phyloP scores from a whole-genome alignment of 2,888 invertebrate genomes.

The Lithosia quadra region DNA sequence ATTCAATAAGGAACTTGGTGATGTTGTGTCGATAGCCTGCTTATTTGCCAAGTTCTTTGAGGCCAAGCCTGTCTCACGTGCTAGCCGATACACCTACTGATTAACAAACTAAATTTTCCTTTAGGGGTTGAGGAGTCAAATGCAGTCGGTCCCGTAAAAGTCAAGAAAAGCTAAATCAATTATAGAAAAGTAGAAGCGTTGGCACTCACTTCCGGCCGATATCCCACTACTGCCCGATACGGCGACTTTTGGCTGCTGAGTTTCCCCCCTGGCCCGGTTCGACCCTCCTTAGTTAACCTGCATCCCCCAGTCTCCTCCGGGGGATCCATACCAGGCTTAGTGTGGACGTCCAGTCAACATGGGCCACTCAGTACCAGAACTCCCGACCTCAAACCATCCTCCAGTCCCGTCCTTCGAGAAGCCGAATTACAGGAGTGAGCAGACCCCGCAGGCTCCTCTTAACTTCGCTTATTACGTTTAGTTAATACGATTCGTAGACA shows the following conservation, averaged over 20 bases:
- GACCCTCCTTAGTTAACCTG: slow-evolving; percentile 98
- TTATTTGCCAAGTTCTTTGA: no score
- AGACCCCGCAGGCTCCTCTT: neutral
- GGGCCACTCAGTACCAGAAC: slow-evolving; percentile 74
- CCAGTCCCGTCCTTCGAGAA: no score
- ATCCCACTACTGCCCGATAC: slow-evolving; percentile 99
- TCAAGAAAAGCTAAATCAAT: neutral
- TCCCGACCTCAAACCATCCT: no score
- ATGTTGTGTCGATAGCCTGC: neutral
- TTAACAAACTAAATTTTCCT: neutral
- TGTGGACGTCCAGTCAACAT: slow-evolving; percentile 96
- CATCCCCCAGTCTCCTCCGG: slow-evolving; percentile 91
- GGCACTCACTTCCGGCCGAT: slow-evolving; percentile 98
- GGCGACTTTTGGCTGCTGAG: slow-evolving; percentile 99
- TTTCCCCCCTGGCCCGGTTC: slow-evolving; percentile 99
- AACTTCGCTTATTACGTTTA: neutral
- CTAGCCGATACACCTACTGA: neutral
- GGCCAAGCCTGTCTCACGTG: neutral
- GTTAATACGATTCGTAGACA: neutral
- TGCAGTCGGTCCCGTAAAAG: neutral
- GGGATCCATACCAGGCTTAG: slow-evolving; percentile 98
- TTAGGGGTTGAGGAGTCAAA: neutral
- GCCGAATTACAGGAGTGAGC: no score
- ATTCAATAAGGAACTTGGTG: neutral
- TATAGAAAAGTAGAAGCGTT: neutral